A percentile compares a stretch with the other conserved stretches of the same genome.
These are phyloP conservation scores for Atherinosoma microstoma DNA, from an alignment of 2,797 vertebrate genomes.

Conservation along the genomic window DNA sequence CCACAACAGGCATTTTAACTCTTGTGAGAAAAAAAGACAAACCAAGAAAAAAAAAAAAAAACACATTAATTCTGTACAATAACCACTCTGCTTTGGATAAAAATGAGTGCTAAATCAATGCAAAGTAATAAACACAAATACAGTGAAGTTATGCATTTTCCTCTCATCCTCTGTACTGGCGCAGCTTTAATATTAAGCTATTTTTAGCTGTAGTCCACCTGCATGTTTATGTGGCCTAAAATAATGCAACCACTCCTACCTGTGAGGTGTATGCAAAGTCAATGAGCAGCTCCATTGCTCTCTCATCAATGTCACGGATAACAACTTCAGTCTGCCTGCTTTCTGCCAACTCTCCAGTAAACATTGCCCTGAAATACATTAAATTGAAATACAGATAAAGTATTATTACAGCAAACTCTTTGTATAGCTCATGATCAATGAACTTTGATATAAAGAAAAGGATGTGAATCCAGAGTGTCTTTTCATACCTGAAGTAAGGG, in stretches of 20 bases:
- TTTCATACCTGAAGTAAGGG: slow-evolving; percentile 90
- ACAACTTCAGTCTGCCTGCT: slow-evolving; percentile 97
- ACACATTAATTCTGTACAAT: not conserved
- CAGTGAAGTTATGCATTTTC: not conserved
- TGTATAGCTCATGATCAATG: not conserved
- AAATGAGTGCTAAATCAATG: not conserved
- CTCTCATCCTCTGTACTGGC: not conserved
- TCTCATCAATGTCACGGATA: slow-evolving; percentile 97
- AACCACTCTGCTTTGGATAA: not conserved
- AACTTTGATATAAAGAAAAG: not conserved
- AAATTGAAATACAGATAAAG: not conserved
- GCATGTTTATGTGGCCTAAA: not conserved
- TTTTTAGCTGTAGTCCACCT: not conserved
- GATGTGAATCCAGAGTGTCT: not conserved
- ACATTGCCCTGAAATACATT: slow-evolving; percentile 89
- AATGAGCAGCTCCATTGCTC: slow-evolving; percentile 98
- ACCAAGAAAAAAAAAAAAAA: too few species aligned
- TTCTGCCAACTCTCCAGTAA: slow-evolving; percentile 97
- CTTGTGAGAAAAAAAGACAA: not conserved
- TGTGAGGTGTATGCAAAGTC: slow-evolving; percentile 99
- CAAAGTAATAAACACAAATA: not conserved
- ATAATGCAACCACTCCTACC: slow-evolving; percentile 71
- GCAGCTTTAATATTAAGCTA: not conserved
- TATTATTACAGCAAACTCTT: not conserved
- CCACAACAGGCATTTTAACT: not conserved